These are phyloP conservation scores for Pleuronectes platessa DNA, from an alignment of 2,113 vertebrate species.

Conservation along the genomic window DNA sequence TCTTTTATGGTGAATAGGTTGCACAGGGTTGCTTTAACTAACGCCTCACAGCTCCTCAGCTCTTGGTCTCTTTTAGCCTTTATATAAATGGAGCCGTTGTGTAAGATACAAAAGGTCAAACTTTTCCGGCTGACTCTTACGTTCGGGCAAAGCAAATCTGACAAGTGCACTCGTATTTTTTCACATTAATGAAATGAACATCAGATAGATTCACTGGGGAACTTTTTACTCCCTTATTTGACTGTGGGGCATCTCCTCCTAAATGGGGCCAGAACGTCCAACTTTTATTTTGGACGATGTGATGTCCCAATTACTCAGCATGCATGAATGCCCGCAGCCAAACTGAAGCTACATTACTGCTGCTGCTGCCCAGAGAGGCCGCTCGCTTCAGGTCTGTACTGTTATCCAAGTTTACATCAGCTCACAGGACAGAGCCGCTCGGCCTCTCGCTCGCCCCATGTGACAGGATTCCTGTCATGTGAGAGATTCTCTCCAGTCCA, in stretches of 20 bases:
- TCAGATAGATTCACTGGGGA: neutral
- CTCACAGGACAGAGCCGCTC: slow-evolving; percentile 32
- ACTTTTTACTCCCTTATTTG: slow-evolving; percentile 8
- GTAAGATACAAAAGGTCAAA: slow-evolving; percentile 26
- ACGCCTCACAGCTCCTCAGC: neutral
- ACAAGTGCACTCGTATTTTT: slow-evolving; percentile 32
- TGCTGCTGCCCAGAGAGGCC: neutral
- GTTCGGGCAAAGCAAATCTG: neutral
- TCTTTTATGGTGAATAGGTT: neutral
- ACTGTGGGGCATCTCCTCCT: slow-evolving; percentile 11
- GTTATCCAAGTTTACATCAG: slow-evolving; percentile 36
- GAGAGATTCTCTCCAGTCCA: slow-evolving; percentile 37
- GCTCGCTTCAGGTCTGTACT: slow-evolving; percentile 34
- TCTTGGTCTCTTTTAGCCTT: slow-evolving; percentile 42
- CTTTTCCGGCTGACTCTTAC: neutral
- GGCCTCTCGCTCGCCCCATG: slow-evolving; percentile 19
- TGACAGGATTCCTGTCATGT: slow-evolving; percentile 60
- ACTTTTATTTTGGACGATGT: slow-evolving; percentile 15
- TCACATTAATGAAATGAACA: slow-evolving; percentile 18
- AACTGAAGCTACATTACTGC: slow-evolving; percentile 9
- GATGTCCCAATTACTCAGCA: slow-evolving; percentile 47
- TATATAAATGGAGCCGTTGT: neutral
- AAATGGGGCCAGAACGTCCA: slow-evolving; percentile 9
- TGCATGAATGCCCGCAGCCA: slow-evolving; percentile 24
- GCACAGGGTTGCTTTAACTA: neutral